These are phyloP conservation scores for Pseudocheirus occidentalis DNA, from an alignment of 2,797 vertebrate genomes.

Conservation along the genomic window DNA sequence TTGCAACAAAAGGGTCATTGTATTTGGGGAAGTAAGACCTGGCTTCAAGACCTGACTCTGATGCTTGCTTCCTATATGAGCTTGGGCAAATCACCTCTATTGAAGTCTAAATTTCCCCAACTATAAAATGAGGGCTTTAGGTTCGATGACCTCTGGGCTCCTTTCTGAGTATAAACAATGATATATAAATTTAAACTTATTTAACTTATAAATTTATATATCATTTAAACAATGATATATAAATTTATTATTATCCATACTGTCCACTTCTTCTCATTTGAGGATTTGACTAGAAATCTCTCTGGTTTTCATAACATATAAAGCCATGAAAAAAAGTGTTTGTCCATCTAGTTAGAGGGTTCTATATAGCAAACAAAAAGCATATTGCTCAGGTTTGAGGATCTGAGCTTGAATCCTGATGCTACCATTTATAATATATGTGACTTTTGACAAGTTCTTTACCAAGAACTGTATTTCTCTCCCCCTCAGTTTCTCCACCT, in stretches of 20 bases:
- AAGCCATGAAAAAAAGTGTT: not conserved
- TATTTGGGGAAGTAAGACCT: not conserved
- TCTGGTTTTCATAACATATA: not conserved
- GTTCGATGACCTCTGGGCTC: not conserved
- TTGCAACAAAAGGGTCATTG: not conserved
- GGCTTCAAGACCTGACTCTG: not conserved
- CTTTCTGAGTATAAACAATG: not conserved
- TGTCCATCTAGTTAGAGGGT: too few species aligned
- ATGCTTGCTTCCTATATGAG: not conserved
- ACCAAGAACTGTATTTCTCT: not conserved
- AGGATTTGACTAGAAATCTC: not conserved
- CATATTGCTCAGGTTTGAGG: not conserved
- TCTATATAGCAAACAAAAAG: not conserved
- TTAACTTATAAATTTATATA: too few species aligned
- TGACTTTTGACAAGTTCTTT: not conserved
- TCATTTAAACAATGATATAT: not conserved
- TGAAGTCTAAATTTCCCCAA: not conserved
- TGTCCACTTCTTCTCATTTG: not conserved
- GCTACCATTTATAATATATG: not conserved
- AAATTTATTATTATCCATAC: not conserved
- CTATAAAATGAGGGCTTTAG: not conserved
- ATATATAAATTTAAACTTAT: too few species aligned
- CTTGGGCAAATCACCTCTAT: not conserved
- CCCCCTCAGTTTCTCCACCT: not conserved
- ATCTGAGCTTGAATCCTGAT: not conserved